Evolutionary conservation across 2,888 invertebrate species (phyloP), one percentile per base, ranked within the genome.

Genomic region (Agrotis exclamationis): DNA sequence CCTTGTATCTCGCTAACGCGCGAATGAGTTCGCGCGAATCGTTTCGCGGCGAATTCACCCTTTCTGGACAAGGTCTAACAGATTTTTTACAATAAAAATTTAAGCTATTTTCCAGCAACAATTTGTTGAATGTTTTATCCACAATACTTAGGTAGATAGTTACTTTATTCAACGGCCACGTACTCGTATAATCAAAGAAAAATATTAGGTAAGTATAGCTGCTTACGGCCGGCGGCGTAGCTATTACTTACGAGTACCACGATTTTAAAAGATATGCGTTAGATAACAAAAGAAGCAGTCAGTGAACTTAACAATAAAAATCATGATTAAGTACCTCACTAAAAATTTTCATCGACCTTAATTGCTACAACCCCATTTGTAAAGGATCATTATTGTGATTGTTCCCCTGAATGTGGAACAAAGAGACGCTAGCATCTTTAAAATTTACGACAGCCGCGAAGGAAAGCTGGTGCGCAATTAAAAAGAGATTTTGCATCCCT

Each of bases 401-500:
- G 73, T 66, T 71, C 66, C 45, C 48, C 39, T 60, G 45, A 73
- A 70, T 66, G 53, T 63, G 57, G 57, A 78, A 66, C 70, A 75
- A 83, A 83, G 76, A 39, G 64, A 58, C 44, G 64, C 74, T 60
- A 47, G 62, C 62, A 63, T 76, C 75, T 79, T 70, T 50, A 24
- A 70, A 76, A 71, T 84, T 81, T 73, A 80, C 64, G 76, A 80
- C 44, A 45, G 28, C 58, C 54, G 22, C 48, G 44, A 56, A 57
- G 60, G 67, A 58, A 48, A 56, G 65, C 68, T 70, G 74, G 70
- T 78, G 47, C 50, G 80, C 80, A 86, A 87, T 86, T 86, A 85
- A 87, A 84, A 85, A 82, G 78, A 79, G 82, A 85, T 86, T 83
- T 85, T 75, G 64, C 66, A 64, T 63, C 62, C 56, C 48, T 48